Conservation (phyloP, 2,888 invertebrate genomes). For the Nephrotoma appendiculata region DNA sequence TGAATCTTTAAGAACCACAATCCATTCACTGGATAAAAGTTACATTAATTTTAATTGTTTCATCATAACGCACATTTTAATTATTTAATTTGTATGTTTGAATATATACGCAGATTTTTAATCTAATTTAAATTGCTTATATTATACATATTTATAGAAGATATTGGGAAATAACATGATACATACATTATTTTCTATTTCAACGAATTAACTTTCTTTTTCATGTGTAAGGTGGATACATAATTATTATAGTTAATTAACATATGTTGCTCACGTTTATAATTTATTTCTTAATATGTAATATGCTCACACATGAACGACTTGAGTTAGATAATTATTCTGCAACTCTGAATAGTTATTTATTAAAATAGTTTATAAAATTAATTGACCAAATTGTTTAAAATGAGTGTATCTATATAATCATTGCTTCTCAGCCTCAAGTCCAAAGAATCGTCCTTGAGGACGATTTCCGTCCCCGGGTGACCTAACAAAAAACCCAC, state of each 20-base stretch:
- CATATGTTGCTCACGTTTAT: not conserved
- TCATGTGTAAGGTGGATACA: not conserved
- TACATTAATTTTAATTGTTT: not conserved
- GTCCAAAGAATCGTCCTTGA: too few species aligned
- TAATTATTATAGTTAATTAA: not conserved
- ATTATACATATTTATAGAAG: not conserved
- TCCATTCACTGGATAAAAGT: not conserved
- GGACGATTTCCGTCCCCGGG: too few species aligned
- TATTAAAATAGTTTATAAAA: not conserved
- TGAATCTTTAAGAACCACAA: not conserved
- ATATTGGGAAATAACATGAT: not conserved
- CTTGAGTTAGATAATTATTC: not conserved
- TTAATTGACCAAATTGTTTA: too few species aligned
- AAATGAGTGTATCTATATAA: too few species aligned
- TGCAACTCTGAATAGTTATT: not conserved
- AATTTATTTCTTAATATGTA: not conserved
- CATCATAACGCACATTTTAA: not conserved
- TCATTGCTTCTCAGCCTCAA: too few species aligned
- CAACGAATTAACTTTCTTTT: not conserved
- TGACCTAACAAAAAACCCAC: too few species aligned
- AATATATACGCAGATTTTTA: not conserved
- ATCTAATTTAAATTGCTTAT: not conserved
- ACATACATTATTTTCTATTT: not conserved
- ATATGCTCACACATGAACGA: not conserved
- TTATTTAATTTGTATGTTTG: not conserved